Percentiles rank a stretch among this genome's conserved stretches.
These are phyloP conservation scores for Melangyna quadrimaculata DNA, from an alignment of 2,888 invertebrate species.

Conservation along the genomic window DNA sequence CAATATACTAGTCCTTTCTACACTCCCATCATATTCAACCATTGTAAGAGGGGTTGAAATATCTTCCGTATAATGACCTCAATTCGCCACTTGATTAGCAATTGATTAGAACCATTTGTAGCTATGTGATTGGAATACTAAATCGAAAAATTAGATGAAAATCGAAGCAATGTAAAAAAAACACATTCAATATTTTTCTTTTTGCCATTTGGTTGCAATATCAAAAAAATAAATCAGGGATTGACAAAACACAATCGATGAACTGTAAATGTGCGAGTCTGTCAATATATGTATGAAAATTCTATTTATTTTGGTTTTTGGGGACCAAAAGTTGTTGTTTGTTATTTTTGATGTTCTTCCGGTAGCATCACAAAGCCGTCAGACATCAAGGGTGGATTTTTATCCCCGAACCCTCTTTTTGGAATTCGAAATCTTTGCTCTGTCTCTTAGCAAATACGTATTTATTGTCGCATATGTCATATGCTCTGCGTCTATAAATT, in stretches of 20 bases:
- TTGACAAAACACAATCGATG: slow-evolving; percentile 12
- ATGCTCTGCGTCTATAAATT: slow-evolving; percentile 66
- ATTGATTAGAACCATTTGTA: slow-evolving; percentile 55
- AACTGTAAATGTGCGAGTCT: slow-evolving; percentile 1
- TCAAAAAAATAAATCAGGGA: slow-evolving; percentile 1
- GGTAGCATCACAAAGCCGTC: background rate
- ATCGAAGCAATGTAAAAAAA: background rate
- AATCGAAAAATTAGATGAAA: slow-evolving; percentile 47
- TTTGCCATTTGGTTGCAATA: slow-evolving; percentile 48
- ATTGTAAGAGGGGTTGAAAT: slow-evolving; percentile 33
- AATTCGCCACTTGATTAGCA: slow-evolving; percentile 71
- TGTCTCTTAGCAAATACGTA: slow-evolving; percentile 22
- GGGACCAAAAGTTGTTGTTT: slow-evolving; percentile 28
- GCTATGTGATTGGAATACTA: slow-evolving; percentile 63
- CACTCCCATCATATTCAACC: background rate
- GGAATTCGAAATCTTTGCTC: slow-evolving; percentile 10
- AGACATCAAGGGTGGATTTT: slow-evolving; percentile 9
- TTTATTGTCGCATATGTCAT: slow-evolving; percentile 72
- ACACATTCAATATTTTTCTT: background rate
- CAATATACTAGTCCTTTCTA: background rate
- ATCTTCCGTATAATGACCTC: slow-evolving; percentile 54
- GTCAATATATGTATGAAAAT: slow-evolving; percentile 50
- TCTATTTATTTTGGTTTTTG: slow-evolving; percentile 40
- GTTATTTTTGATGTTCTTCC: slow-evolving; percentile 65
- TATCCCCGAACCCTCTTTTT: slow-evolving; percentile 12